These are phyloP conservation scores for Caradrina kadenii DNA, from an alignment of 2,888 invertebrate species.

Conservation along the genomic window DNA sequence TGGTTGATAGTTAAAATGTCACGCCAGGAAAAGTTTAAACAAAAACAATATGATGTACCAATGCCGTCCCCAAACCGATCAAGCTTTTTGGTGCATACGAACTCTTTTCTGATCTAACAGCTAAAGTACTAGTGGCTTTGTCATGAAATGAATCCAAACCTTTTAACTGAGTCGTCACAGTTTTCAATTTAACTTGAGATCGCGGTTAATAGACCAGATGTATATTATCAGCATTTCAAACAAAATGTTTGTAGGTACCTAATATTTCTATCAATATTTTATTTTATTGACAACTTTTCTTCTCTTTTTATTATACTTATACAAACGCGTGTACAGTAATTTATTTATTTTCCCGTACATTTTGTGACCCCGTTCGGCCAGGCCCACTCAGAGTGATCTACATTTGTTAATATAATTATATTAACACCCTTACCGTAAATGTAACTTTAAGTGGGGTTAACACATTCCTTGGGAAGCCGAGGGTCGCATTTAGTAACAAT, in stretches of 20 bases:
- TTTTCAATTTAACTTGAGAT: slow-evolving; percentile 75
- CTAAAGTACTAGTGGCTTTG: slow-evolving; percentile 15
- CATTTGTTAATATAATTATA: slow-evolving; percentile 34
- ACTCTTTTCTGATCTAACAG: slow-evolving; percentile 10
- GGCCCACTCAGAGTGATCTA: slow-evolving; percentile 11
- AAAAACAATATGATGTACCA: not conserved
- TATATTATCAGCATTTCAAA: slow-evolving; percentile 63
- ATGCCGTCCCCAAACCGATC: not conserved
- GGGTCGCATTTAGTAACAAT: slow-evolving; percentile 39
- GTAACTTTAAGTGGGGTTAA: slow-evolving; percentile 47
- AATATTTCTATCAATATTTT: slow-evolving; percentile 21
- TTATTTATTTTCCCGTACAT: slow-evolving; percentile 7
- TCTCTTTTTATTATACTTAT: slow-evolving; percentile 2
- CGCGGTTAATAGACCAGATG: slow-evolving; percentile 64
- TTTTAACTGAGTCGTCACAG: slow-evolving; percentile 56
- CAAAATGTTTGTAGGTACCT: too few species aligned
- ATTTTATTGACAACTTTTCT: not conserved
- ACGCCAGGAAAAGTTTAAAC: not conserved
- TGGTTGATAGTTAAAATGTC: not conserved
- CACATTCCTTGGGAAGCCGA: slow-evolving; percentile 28
- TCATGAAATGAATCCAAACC: slow-evolving; percentile 63
- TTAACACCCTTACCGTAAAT: slow-evolving; percentile 45
- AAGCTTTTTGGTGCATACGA: slow-evolving; percentile 1
- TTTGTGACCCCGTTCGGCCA: not conserved
- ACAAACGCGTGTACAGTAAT: not conserved